These are phyloP conservation scores for Dryas iulia DNA, from an alignment of 1,140 invertebrate genomes.

Conservation along the genomic window DNA sequence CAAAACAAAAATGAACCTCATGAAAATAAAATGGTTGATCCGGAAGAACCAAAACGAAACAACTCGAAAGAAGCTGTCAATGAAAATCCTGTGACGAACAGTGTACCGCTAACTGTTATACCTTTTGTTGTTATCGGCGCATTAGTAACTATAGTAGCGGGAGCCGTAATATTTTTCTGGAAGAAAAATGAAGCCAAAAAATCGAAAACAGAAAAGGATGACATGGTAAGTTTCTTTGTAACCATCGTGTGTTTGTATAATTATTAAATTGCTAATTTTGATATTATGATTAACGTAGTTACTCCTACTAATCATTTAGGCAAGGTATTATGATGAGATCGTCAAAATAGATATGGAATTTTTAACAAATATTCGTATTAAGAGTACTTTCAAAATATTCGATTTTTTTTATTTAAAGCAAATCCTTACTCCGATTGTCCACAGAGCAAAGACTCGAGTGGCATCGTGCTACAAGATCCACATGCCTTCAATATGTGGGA, in stretches of 20 bases:
- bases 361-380: not conserved
- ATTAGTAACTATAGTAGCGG: constrained; percentile 64
- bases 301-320: not conserved
- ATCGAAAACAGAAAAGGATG: constrained; percentile 63
- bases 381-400: not conserved
- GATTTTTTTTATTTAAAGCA: not conserved
- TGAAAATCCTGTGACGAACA: constrained; percentile 39
- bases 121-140: constrained; percentile 63
- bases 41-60: constrained; percentile 41
- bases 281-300: not conserved
- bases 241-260: not conserved
- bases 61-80: constrained; percentile 36
- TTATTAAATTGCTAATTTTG: not conserved
- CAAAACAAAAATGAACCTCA: constrained; percentile 39
- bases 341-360: not conserved
- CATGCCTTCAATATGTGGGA: constrained; percentile 82
- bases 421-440: constrained; percentile 43
- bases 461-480: constrained; percentile 70
- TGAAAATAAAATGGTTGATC: constrained; percentile 34
- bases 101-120: constrained; percentile 59
- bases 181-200: constrained; percentile 56
- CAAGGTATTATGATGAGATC: not conserved
- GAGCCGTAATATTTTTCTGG: constrained; percentile 66
- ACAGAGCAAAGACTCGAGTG: constrained; percentile 74
- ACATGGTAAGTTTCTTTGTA: constrained; percentile 57